Evolutionary conservation across 2,888 invertebrate species (phyloP).

Genomic region (Thereva nobilitata): DNA sequence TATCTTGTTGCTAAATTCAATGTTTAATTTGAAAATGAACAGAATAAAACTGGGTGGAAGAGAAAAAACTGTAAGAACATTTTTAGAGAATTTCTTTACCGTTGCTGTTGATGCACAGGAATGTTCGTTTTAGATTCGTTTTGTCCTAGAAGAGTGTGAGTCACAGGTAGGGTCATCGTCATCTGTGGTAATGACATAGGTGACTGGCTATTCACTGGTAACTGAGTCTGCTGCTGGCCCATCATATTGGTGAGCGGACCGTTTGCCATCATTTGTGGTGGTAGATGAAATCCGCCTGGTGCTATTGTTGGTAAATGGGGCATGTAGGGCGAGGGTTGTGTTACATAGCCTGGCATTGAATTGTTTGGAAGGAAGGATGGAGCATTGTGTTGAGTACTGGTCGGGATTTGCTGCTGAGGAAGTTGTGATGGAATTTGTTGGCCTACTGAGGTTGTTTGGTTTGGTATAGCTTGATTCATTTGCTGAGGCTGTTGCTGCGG

Average conservation of each 20-base stretch:
- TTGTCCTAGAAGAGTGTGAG: constrained; percentile 52
- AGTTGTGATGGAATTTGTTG: constrained; percentile 29
- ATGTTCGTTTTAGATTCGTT: constrained; percentile 56
- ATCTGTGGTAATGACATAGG: constrained; percentile 34
- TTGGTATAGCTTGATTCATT: neutral
- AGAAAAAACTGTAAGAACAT: neutral
- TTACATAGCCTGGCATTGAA: constrained; percentile 6
- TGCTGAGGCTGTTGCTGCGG: constrained; percentile 43
- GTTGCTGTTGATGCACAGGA: constrained; percentile 58
- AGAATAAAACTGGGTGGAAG: neutral
- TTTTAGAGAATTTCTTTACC: constrained; percentile 50
- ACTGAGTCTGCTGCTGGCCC: neutral
- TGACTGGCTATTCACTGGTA: constrained; percentile 8
- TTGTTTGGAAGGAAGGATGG: constrained; percentile 43
- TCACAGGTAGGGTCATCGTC: constrained; percentile 47
- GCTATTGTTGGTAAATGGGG: constrained; percentile 10
- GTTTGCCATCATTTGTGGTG: constrained; percentile 33
- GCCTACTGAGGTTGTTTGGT: constrained; percentile 39
- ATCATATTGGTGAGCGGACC: constrained; percentile 15
- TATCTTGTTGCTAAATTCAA: neutral
- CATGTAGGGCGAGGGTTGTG: constrained; percentile 20
- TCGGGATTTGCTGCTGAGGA: constrained; percentile 30
- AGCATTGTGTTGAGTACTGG: constrained; percentile 20
- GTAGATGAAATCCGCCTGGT: constrained; percentile 30
- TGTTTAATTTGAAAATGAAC: neutral